Percentiles rank a stretch among this genome's conserved stretches.
Evolutionary conservation across 2,113 vertebrate species (phyloP).

Genomic region (Taxidea taxus): DNA sequence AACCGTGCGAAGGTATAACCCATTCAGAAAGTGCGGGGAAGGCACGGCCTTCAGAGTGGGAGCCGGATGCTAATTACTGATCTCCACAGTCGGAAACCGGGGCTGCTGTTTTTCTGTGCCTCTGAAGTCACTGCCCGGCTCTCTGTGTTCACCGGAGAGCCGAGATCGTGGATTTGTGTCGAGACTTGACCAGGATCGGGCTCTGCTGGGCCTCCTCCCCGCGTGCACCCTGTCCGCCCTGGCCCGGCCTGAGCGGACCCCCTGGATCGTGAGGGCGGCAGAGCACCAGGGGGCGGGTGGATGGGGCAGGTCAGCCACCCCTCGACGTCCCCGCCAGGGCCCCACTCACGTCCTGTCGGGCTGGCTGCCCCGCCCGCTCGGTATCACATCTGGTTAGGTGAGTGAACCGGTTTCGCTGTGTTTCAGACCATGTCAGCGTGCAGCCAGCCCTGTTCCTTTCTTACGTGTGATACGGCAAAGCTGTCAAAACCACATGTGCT

Average conservation of each 20-base stretch:
- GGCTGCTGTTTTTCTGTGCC: neutral
- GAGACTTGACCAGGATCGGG: neutral
- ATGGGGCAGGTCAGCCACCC: fast-evolving
- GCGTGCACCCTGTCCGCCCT: neutral
- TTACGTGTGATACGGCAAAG: neutral
- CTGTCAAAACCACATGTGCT: neutral
- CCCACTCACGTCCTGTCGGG: fast-evolving
- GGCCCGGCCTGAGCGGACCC: fast-evolving
- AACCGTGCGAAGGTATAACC: neutral
- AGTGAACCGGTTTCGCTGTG: neutral
- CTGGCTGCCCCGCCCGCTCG: neutral
- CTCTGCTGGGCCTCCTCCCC: neutral
- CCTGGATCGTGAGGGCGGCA: fast-evolving
- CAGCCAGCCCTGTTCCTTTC: neutral
- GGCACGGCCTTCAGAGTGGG: too few relatives aligned
- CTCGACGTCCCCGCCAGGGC: neutral
- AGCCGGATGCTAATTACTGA: fast-evolving
- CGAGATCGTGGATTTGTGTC: neutral
- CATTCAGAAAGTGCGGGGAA: neutral
- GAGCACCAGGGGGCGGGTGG: neutral
- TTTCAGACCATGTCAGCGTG: neutral
- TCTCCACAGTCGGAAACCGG: neutral
- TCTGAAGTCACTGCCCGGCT: neutral
- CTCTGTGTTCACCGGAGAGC: neutral
- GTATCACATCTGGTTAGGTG: neutral